Conservation (phyloP, 2,888 invertebrate genomes). For the Xestia xanthographa region DNA sequence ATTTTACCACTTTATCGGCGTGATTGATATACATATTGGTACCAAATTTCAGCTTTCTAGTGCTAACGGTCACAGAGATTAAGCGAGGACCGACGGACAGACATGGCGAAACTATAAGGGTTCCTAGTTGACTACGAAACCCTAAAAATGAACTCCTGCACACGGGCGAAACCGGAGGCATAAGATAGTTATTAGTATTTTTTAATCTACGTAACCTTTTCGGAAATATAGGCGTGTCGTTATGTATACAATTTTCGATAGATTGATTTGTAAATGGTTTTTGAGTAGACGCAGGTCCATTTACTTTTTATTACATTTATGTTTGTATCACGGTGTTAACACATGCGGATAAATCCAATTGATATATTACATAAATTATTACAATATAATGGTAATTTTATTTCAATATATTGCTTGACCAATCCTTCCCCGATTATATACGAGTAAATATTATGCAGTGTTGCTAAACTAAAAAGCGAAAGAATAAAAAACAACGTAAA, state of each 20-base stretch:
- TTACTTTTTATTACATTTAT: conserved; percentile 20
- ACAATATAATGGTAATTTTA: conserved; percentile 21
- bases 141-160: too few species aligned
- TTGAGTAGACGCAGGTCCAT: conserved; percentile 54
- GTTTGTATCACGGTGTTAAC: conserved; percentile 21
- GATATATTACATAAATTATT: conserved; percentile 1
- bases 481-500: too few species aligned
- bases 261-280: conserved; percentile 66
- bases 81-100: too few species aligned
- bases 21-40: too few species aligned
- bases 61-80: too few species aligned
- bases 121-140: too few species aligned
- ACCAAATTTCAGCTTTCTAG: too few species aligned
- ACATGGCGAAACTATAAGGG: too few species aligned
- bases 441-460: conserved; percentile 17
- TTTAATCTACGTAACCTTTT: too few species aligned
- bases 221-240: too few species aligned
- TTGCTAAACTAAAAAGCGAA: too few species aligned
- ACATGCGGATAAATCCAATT: conserved; percentile 20
- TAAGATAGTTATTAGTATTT: not conserved
- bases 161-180: not conserved
- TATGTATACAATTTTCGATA: conserved; percentile 51
- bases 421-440: conserved; percentile 17
- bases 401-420: not conserved
- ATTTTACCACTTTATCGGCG: too few species aligned